Conservation (phyloP, 2,888 invertebrate genomes). For the Lasioglossum marginatum region DNA sequence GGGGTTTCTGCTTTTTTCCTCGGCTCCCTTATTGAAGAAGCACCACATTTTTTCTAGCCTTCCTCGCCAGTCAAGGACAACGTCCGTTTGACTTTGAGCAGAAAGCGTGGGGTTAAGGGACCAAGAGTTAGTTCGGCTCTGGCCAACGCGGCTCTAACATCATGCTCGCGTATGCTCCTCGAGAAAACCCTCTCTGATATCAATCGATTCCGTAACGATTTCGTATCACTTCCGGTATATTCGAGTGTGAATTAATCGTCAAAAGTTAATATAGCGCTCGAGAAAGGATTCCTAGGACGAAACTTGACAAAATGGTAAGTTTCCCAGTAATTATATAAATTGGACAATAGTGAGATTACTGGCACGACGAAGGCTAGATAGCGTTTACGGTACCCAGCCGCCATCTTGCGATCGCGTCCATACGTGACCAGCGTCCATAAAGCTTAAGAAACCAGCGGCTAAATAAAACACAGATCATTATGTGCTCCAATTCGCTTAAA, state of each 20-base stretch:
- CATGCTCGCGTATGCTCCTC: slow-evolving; percentile 21
- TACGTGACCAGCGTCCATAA: neutral
- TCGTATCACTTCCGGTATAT: neutral
- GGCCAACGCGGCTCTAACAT: slow-evolving; percentile 70
- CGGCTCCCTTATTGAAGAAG: slow-evolving; percentile 58
- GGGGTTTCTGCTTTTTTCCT: slow-evolving; percentile 71
- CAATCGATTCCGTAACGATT: neutral
- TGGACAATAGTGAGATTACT: neutral
- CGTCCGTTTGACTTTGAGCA: slow-evolving; percentile 70
- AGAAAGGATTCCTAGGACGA: neutral
- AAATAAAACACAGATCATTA: slow-evolving; percentile 5
- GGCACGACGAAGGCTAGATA: neutral
- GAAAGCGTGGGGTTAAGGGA: slow-evolving; percentile 77
- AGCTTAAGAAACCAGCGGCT: neutral
- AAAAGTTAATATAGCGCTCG: neutral
- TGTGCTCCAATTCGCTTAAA: neutral
- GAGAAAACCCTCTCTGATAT: neutral
- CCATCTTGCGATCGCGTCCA: slow-evolving; percentile 8
- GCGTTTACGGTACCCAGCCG: neutral
- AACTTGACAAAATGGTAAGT: neutral
- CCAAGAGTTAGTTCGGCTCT: slow-evolving; percentile 76
- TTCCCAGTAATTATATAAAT: neutral
- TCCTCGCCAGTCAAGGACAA: slow-evolving; percentile 72
- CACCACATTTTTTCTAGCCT: slow-evolving; percentile 53
- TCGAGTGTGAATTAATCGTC: neutral